These are phyloP conservation scores for Myocastor coypus DNA, from an alignment of 2,113 vertebrate genomes.

Conservation along the genomic window DNA sequence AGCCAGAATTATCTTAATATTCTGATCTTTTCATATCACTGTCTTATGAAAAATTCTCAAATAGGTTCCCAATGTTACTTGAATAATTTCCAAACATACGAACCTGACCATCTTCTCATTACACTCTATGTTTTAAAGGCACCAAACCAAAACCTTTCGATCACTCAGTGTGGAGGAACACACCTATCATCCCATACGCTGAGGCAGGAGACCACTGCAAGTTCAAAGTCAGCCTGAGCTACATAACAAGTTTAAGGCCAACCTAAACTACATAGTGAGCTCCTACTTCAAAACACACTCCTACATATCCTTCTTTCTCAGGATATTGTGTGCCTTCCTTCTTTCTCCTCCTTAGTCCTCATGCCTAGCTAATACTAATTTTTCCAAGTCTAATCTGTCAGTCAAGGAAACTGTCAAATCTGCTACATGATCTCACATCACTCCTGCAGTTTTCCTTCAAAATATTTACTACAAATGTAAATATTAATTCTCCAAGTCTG, in stretches of 20 bases:
- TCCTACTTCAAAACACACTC: too few species aligned
- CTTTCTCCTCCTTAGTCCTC: not conserved
- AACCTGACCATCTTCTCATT: not conserved
- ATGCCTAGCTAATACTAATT: not conserved
- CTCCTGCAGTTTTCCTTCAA: not conserved
- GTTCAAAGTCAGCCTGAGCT: not conserved
- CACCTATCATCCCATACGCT: not conserved
- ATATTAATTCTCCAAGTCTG: not conserved
- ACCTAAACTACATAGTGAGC: too few species aligned
- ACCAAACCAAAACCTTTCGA: not conserved
- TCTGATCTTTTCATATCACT: not conserved
- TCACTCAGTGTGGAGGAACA: not conserved
- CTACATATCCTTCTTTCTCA: not conserved
- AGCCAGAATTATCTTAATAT: not conserved
- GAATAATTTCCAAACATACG: not conserved
- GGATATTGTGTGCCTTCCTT: not conserved
- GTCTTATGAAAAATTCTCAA: slow-evolving; percentile 30
- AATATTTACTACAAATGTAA: not conserved
- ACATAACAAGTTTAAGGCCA: too few species aligned
- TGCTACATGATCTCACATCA: not conserved
- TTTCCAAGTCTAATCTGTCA: not conserved
- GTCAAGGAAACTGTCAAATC: not conserved
- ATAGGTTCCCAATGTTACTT: not conserved
- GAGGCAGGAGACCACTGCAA: not conserved
- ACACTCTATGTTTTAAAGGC: not conserved